Evolutionary conservation across 2,797 vertebrate genomes (phyloP), one percentile per base, ranked within the genome.

Genomic region (Rhinophrynus dorsalis): DNA sequence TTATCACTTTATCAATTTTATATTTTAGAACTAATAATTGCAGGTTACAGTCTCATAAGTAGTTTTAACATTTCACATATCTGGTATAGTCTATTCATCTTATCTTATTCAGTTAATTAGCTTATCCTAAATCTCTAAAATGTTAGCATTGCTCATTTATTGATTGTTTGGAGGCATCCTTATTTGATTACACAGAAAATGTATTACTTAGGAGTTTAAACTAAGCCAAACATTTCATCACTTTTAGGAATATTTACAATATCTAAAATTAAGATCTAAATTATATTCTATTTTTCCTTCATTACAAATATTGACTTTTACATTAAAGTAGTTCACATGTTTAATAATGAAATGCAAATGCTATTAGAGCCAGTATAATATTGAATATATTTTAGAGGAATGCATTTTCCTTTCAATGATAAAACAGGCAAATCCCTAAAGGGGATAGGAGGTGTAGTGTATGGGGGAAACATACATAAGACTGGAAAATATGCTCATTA

Each of bases 181-280:
- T 40, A 29, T 55, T 32, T 30, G 13, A 32, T 32, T 44, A 15
- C 24, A 21, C 17, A 32, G 42, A 67, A 56, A 67, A 67, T 44
- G 20, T 67, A 37, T 38, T 15, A 17, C 44, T 57, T 35, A 44
- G 18, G 57, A 40, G 30, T 30, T 66, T 66, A 56, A 67, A 17
- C 6, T 30, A 57, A 47, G 29, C 57, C 35, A 57, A 21, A 48
- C 65, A 32, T 48, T 67, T 55, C 37, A 50, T 44, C 42, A 58
- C 20, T 18, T n/a, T 48, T 57, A 44, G 47, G 47, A 58, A 44
- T 62, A 45, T 38, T 54, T 15, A 13, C 67, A 61, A 21, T 50
- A 69, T 69, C 67, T 69, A 61, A 69, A 69, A 69, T 69, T 69
- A 30, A 69, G 62, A 69, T 69, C 67, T 69, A 62, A 69, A 69